A percentile compares a stretch with the other conserved stretches of the same genome.
Evolutionary conservation across 2,888 invertebrate species (phyloP).

Genomic region (Girardia tigrina): DNA sequence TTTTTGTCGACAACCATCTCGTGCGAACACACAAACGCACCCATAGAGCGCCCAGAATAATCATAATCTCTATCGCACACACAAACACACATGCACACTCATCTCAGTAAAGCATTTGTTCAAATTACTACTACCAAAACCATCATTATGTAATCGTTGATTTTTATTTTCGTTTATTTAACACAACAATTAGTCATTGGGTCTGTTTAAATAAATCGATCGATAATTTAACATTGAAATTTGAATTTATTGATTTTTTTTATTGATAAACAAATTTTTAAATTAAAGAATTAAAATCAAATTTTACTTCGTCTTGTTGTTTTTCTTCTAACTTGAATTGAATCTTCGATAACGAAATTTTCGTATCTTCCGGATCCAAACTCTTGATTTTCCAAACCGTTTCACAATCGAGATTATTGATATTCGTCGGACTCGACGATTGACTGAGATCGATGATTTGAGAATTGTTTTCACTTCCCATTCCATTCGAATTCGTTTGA

Average conservation of each 20-base stretch:
- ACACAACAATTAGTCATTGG: not conserved
- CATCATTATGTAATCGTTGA: constrained; percentile 2
- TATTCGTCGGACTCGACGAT: not conserved
- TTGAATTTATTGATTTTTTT: no score
- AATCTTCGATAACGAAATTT: not conserved
- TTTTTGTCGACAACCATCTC: not conserved
- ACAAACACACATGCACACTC: constrained; percentile 13
- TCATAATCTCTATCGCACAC: constrained; percentile 16
- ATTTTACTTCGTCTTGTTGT: not conserved
- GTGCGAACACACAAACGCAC: not conserved
- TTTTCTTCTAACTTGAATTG: not conserved
- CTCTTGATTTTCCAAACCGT: constrained; percentile 20
- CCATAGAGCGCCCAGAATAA: not conserved
- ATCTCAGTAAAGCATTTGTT: constrained; percentile 16
- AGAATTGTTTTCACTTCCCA: not conserved
- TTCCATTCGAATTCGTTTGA: not conserved
- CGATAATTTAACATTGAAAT: no score
- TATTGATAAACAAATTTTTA: no score
- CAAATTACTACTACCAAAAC: constrained; percentile 10
- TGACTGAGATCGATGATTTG: constrained; percentile 6
- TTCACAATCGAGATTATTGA: constrained; percentile 16
- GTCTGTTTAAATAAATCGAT: not conserved
- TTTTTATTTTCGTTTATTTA: constrained; percentile 6
- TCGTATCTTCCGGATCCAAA: constrained; percentile 8
- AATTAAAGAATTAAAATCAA: not conserved